A percentile compares a stretch with the other conserved stretches of the same genome.
Evolutionary conservation across 2,888 invertebrate species (phyloP).

Genomic region (Papilio demoleus): DNA sequence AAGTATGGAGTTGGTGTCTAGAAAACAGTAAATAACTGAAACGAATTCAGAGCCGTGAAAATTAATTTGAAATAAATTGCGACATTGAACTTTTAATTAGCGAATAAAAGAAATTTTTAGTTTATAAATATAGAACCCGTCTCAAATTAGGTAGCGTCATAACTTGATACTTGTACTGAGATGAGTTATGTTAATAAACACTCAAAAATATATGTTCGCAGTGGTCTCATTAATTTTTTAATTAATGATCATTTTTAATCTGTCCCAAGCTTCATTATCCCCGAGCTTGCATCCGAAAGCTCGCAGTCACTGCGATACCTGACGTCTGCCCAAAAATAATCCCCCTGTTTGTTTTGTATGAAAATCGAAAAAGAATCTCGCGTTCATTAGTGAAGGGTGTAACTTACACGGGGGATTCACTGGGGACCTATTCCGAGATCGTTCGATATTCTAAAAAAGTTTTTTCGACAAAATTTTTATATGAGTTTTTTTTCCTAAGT

Average conservation of each 20-base stretch:
- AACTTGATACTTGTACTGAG: too few species aligned
- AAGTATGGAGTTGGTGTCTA: too few species aligned
- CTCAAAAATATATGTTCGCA: too few species aligned
- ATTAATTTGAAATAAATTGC: too few species aligned
- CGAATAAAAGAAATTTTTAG: too few species aligned
- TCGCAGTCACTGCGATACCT: constrained; percentile 50
- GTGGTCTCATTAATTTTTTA: constrained; percentile 36
- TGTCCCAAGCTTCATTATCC: constrained; percentile 36
- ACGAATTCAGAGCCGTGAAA: too few species aligned
- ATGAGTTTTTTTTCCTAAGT: too few species aligned
- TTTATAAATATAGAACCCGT: too few species aligned
- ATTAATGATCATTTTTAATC: constrained; percentile 39
- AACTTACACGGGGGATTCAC: constrained; percentile 70
- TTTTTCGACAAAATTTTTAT: background rate
- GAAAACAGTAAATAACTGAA: too few species aligned
- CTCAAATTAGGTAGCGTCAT: too few species aligned
- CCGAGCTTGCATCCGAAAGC: constrained; percentile 26
- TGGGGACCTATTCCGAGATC: constrained; percentile 53
- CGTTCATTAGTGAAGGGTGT: constrained; percentile 79
- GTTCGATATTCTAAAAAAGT: constrained; percentile 39
- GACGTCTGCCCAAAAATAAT: constrained; percentile 74
- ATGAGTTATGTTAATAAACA: too few species aligned
- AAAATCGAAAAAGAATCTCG: constrained; percentile 80
- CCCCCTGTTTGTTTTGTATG: constrained; percentile 70
- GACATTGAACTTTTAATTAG: too few species aligned